A percentile compares a stretch with the other conserved stretches of the same genome.
Evolutionary conservation across 2,888 invertebrate species (phyloP).

Genomic region (Teleiodes luculella): DNA sequence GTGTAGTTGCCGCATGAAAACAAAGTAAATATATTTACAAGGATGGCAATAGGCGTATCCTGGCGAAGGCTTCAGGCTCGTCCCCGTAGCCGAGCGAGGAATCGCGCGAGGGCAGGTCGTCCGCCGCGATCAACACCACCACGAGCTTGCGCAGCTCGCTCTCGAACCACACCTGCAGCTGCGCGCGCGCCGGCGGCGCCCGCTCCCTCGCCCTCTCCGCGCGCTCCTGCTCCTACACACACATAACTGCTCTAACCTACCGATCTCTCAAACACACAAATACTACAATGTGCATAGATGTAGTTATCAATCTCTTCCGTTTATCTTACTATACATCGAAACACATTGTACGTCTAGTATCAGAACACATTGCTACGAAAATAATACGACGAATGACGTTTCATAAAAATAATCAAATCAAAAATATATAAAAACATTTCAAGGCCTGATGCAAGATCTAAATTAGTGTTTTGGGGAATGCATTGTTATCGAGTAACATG

Average conservation of each 20-base stretch:
- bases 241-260: background rate
- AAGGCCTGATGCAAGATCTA: conserved; percentile 58
- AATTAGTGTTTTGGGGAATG: conserved; percentile 52
- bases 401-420: conserved; percentile 25
- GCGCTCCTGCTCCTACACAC: conserved; percentile 66
- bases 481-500: conserved; percentile 64
- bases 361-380: conserved; percentile 35
- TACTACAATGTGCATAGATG: conserved; percentile 17
- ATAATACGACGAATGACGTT: conserved; percentile 30
- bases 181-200: conserved; percentile 85
- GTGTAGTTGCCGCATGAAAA: too few species aligned
- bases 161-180: conserved; percentile 94
- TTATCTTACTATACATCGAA: conserved; percentile 20
- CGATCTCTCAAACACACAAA: background rate
- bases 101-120: conserved; percentile 88
- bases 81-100: conserved; percentile 87
- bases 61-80: conserved; percentile 90
- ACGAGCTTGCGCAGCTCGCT: conserved; percentile 89
- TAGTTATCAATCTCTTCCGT: background rate
- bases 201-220: conserved; percentile 73
- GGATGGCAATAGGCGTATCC: conserved; percentile 87
- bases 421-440: conserved; percentile 34
- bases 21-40: conserved; percentile 79
- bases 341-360: conserved; percentile 34
- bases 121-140: conserved; percentile 91